phyloP scores from a whole-genome alignment of 1,140 invertebrate genomes.

The Trichonephila clavata region DNA sequence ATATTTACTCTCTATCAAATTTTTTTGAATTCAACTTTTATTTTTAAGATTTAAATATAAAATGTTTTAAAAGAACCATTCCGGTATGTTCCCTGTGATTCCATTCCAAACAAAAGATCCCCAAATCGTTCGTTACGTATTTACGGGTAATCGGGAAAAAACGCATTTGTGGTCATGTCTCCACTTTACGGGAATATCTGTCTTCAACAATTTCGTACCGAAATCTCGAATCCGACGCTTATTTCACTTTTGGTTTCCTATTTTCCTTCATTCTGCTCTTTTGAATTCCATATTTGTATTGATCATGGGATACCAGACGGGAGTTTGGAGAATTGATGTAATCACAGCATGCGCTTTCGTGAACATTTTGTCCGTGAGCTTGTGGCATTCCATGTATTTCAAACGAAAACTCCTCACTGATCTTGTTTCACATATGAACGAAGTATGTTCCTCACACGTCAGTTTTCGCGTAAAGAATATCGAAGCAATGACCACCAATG shows the following conservation, averaged over 20 bases:
- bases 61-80: background rate
- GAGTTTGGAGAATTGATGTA: conserved; percentile 8
- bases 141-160: background rate
- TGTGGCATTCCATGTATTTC: background rate
- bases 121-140: background rate
- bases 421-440: background rate
- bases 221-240: background rate
- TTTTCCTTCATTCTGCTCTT: background rate
- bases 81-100: background rate
- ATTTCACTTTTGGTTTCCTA: conserved; percentile 3
- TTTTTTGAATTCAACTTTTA: background rate
- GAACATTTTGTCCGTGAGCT: background rate
- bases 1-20: background rate
- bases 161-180: conserved; percentile 15
- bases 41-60: background rate
- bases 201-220: background rate
- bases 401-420: background rate
- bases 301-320: background rate
- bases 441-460: background rate
- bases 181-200: conserved; percentile 21
- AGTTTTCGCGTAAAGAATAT: background rate
- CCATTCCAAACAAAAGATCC: background rate
- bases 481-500: background rate
- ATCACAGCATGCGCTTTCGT: conserved; percentile 6
- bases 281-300: background rate